Base-by-base conservation (phyloP, 2,888 invertebrate species). In the Orgyia antiqua region DNA sequence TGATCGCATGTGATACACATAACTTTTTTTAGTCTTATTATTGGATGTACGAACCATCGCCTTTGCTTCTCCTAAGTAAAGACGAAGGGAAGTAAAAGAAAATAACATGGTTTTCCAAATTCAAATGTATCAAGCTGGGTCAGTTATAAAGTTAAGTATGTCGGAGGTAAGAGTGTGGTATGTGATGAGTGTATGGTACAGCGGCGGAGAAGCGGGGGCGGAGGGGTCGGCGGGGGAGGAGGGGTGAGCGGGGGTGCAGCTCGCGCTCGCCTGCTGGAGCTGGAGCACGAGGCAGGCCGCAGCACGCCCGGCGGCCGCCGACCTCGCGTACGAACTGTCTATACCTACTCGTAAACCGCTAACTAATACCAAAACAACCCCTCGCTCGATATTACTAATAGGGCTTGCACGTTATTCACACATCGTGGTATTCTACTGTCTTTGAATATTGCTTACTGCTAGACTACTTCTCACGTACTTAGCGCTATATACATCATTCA, bases 211-310 rank as follows among this genome's bases (percentile, higher is more conserved):
- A 24, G 48, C 29, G 45, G 42, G 58, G 42, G 58, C 44, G 39
- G 42, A 29, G 40, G 46, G 36, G 45, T 35, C 42, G 43, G 32
- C 38, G 42, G 42, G 25, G 48, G 29, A 45, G 42, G 58, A 41
- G 58, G 45, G 51, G 45, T 54, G 32, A 39, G 32, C 42, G 29
- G 44, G 12, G 56, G 54, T 28, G 68, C 71, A 48, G 72, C 72
- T 54, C 76, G 82, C 36, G 80, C 86, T 49, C 75, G 80, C 10
- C 79, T 87, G 45, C 75, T 87, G 51, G 87, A 87, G 54, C 72
- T 73, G 58, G 87, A 87, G 72, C 80, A 73, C 58, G 83, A 79
- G 68, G 74, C 75, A 57, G 87, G 86, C 48, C 77, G 84, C 68
- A 83, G 84, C 75, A 87, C 87, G 67, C 87, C 87, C 40, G 78